These are phyloP conservation scores for Xenops minutus DNA, from an alignment of 2,797 vertebrate genomes.

Conservation along the genomic window DNA sequence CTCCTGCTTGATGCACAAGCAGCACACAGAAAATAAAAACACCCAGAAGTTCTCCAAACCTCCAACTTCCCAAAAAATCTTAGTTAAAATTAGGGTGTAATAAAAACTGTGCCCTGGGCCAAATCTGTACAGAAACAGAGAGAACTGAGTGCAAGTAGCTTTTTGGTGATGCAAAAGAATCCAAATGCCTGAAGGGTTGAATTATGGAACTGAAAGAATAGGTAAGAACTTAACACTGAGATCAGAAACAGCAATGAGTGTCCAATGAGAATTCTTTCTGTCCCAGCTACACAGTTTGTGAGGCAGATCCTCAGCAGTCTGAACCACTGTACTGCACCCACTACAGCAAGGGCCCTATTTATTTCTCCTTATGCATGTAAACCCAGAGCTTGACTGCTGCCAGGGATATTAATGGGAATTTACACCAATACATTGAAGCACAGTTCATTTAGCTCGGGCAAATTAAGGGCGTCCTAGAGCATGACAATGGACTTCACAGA, in stretches of 20 bases:
- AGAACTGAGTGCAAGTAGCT: background rate
- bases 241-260: background rate
- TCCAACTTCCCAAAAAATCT: background rate
- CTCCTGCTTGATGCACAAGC: background rate
- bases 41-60: background rate
- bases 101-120: background rate
- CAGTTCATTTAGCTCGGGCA: background rate
- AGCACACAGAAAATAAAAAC: background rate
- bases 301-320: background rate
- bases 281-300: background rate
- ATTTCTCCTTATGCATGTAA: background rate
- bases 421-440: background rate
- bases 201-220: background rate
- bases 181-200: background rate
- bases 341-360: background rate
- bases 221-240: background rate
- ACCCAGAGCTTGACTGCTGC: background rate
- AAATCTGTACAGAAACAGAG: background rate
- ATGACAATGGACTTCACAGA: background rate
- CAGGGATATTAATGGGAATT: background rate
- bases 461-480: background rate
- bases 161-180: background rate
- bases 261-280: background rate
- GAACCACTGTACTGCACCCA: background rate
- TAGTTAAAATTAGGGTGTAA: background rate